phyloP scores from a whole-genome alignment of 2,888 invertebrate species.

The Lochmaea capreae region DNA sequence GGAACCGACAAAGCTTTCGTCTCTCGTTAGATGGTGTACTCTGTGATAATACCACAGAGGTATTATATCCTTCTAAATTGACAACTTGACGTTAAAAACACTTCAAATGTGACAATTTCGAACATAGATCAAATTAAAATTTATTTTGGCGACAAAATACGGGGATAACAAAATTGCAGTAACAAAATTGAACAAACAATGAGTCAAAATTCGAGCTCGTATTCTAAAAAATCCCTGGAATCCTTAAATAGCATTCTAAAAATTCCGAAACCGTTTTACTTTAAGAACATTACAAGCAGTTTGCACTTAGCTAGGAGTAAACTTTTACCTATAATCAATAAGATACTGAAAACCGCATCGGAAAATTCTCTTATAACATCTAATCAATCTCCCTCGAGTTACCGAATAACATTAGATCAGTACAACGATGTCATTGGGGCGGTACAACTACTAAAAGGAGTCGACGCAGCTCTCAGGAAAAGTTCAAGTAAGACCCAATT shows the following conservation, averaged over 20 bases:
- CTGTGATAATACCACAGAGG: no score
- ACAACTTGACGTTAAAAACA: neutral
- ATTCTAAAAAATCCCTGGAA: constrained; percentile 17
- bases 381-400: constrained; percentile 18
- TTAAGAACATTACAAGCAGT: constrained; percentile 31
- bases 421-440: constrained; percentile 47
- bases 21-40: no score
- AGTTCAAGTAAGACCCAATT: constrained; percentile 30
- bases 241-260: constrained; percentile 21
- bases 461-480: constrained; percentile 28
- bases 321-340: constrained; percentile 39
- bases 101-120: constrained; percentile 3
- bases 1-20: no score
- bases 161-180: constrained; percentile 21
- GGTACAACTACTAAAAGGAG: constrained; percentile 41
- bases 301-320: constrained; percentile 41
- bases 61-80: neutral
- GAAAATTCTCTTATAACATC: constrained; percentile 13
- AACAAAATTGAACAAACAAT: constrained; percentile 1
- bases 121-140: neutral
- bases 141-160: neutral
- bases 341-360: constrained; percentile 36
- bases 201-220: constrained; percentile 24
- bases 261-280: constrained; percentile 9
- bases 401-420: constrained; percentile 44